Evolutionary conservation across 2,113 vertebrate genomes (phyloP).

Genomic region (Myiagra hebetior): DNA sequence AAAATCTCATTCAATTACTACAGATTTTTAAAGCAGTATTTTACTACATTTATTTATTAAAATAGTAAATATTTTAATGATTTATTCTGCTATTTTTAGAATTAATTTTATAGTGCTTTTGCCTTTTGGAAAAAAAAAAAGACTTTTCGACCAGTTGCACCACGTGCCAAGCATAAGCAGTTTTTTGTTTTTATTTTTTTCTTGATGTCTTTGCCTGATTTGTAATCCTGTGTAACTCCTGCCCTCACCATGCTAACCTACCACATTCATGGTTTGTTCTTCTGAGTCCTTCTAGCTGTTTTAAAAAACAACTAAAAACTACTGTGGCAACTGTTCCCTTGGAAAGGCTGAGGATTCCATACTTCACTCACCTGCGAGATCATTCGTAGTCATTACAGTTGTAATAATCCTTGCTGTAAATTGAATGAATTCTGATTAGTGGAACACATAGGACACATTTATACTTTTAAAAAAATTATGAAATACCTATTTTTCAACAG

Average conservation of each 20-base stretch:
- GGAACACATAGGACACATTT: neutral
- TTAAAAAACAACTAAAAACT: neutral
- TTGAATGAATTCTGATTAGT: constrained; percentile 13
- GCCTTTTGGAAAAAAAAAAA: neutral
- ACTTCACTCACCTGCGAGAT: constrained; percentile 80
- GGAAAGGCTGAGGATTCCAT: neutral
- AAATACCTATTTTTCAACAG: neutral
- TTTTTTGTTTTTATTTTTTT: neutral
- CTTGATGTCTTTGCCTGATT: neutral
- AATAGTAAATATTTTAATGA: neutral
- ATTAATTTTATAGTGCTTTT: neutral
- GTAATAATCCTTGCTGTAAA: constrained; percentile 90
- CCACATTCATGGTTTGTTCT: neutral
- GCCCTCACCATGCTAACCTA: neutral
- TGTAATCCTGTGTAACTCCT: neutral
- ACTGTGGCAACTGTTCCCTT: neutral
- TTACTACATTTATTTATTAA: neutral
- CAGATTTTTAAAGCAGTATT: neutral
- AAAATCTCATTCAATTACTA: neutral
- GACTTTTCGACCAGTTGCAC: neutral
- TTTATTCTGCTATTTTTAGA: neutral
- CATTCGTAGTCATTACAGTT: constrained; percentile 86
- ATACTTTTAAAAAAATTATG: neutral
- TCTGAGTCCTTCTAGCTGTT: neutral
- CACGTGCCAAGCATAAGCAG: accelerated